These are phyloP conservation scores for Diplolepis rosae DNA, from an alignment of 2,888 invertebrate species.

Conservation along the genomic window DNA sequence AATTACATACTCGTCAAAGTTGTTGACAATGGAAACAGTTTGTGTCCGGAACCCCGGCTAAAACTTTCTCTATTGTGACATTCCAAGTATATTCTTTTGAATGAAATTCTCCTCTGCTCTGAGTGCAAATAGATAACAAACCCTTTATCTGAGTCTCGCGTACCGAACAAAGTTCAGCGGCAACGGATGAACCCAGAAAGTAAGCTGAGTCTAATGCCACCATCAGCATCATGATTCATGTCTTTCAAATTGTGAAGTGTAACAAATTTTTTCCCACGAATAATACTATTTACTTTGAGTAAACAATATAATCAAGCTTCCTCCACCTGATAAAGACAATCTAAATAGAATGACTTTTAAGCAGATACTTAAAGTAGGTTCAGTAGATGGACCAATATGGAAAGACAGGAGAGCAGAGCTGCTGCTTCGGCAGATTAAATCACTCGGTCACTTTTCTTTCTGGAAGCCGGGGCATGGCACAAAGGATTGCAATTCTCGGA, in stretches of 20 bases:
- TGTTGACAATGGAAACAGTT: not conserved
- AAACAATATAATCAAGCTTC: too few species aligned
- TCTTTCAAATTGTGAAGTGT: too few species aligned
- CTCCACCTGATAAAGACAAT: too few species aligned
- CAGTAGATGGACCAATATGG: constrained; percentile 1
- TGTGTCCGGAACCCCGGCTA: not conserved
- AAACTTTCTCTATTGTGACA: constrained; percentile 28
- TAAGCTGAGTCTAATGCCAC: not conserved
- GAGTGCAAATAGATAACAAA: constrained; percentile 46
- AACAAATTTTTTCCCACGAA: too few species aligned
- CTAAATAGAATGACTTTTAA: too few species aligned
- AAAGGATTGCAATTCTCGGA: constrained; percentile 67
- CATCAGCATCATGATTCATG: not conserved
- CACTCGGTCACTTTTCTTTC: constrained; percentile 64
- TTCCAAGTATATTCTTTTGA: constrained; percentile 35
- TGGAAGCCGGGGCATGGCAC: constrained; percentile 58
- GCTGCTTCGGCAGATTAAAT: constrained; percentile 56
- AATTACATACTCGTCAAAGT: constrained; percentile 13
- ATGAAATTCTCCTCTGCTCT: constrained; percentile 36
- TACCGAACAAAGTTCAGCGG: constrained; percentile 52
- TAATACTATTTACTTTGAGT: too few species aligned
- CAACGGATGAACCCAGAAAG: constrained; percentile 13
- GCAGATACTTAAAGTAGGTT: too few species aligned
- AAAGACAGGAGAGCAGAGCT: constrained; percentile 32
- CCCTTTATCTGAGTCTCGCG: constrained; percentile 46